Base-by-base conservation (phyloP, 2,113 vertebrate genomes). In the Anoura caudifer region DNA sequence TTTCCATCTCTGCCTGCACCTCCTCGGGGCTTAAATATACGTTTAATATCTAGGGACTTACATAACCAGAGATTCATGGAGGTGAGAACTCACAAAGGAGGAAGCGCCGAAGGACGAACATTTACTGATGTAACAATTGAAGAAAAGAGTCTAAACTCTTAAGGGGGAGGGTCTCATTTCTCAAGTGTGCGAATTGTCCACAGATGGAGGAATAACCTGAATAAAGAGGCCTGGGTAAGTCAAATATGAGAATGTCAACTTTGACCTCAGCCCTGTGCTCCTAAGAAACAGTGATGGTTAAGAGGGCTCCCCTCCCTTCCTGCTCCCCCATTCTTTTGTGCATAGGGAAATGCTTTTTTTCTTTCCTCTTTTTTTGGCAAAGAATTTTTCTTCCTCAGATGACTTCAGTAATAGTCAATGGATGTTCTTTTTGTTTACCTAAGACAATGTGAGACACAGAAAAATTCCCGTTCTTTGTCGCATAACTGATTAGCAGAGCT, bases 1-100 rank as follows among this genome's bases (percentile, higher is more conserved):
- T 98, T 98, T 98, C 97, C 98, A 97, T 97, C 94, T 97, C 87
- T 91, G 96, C 95, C 93, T 97, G 98, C 85, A 98, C 92, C 95
- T 97, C 97, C 97, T 87, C 52, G 4, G 72, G 61, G 96, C 97
- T 97, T 98, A 98, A 97, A 98, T 98, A 98, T 97, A 98, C 33
- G 16, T 97, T 96, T 97, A 97, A 95, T 94, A 97, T 80, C 92
- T 98, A 84, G 97, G 96, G 96, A 54, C 94, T 98, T 50, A 17
- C 8, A 85, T 96, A 96, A 95, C 88, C 96, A 97, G 94, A 94
- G 96, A 97, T 95, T 61, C 79, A 90, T 86, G 98, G 97, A 90
- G 93, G 94, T 83, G 81, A 94, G 70, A 98, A 88, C 70, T 82
- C 91, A 86, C 91, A 95, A 79, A 83, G 59, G 50, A 96, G 95